Base-by-base conservation (phyloP, 2,797 vertebrate species). In the Holocentrus rufus region DNA sequence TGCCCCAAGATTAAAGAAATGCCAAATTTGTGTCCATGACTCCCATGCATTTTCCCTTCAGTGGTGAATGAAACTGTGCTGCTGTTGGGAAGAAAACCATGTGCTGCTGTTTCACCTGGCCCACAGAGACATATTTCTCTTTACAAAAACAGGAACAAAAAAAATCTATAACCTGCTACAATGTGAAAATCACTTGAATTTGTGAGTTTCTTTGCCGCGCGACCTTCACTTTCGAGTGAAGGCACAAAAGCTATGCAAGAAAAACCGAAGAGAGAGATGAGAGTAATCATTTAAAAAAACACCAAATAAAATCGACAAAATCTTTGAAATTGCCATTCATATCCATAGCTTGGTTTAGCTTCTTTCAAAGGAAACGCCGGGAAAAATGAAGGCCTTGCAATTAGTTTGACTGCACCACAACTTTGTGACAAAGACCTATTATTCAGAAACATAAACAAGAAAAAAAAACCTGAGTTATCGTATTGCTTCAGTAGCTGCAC, bases 381-480 rank as follows among this genome's bases (percentile, higher is more conserved):
- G 3, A 17, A 11, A 15, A 15, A 47, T 39, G 2, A 47, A 49
- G 47, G 17, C 44, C 18, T 47, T 18, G 5, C 46, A 49, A 31
- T 49, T n/a, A n/a, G 46, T 7, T 49, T 5, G 6, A n/a, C 47
- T 49, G 47, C 7, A 44, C 39, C 39, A 14, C 14, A 11, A 44
- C 39, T 14, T 44, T 14, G 39, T 44, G 13, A 44, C 39, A 44
- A 13, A 2, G 39, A 13, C 39, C 9, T 39, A 39, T 10, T 39
- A 8, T 6, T 0, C 7, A 47, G 7, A 31, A 47, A 15, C 14
- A 18, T 4, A 15, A 2, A 14, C 15, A 52, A 44, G 56, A 4
- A 69, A 72, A 76, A 54, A 36, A 17, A 4, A 14, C 4, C 54
- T 18, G 8, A 23, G 17, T 61, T 9, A 76, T 42, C 63, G n/a